These are phyloP conservation scores for Antennarius striatus DNA, from an alignment of 2,113 vertebrate genomes.

Conservation along the genomic window DNA sequence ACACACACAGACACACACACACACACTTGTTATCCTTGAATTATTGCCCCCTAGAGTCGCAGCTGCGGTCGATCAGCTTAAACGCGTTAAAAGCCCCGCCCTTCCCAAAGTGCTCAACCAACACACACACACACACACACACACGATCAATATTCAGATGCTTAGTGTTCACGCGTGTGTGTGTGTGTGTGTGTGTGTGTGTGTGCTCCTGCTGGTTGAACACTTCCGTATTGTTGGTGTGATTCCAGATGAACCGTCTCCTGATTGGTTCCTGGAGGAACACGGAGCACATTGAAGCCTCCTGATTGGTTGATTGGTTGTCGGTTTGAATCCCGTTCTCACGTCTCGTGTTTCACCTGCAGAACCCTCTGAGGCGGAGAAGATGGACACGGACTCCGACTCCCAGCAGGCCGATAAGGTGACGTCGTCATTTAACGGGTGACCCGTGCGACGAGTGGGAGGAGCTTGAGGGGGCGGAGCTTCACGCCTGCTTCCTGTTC, in stretches of 20 bases:
- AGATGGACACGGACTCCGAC: slow-evolving; percentile 90
- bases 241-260: background rate
- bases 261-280: too few relatives aligned
- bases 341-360: slow-evolving; percentile 40
- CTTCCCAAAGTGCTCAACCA: slow-evolving; percentile 19
- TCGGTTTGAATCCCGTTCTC: too few relatives aligned
- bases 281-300: too few relatives aligned
- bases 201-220: background rate
- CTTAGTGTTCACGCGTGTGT: background rate
- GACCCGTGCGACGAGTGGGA: too few relatives aligned
- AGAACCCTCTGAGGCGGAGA: slow-evolving; percentile 89
- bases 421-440: background rate
- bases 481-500: background rate
- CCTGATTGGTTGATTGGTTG: background rate
- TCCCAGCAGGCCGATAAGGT: slow-evolving; percentile 91
- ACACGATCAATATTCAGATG: slow-evolving; percentile 50
- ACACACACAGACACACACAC: background rate
- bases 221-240: background rate
- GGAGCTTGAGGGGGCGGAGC: background rate
- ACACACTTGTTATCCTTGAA: slow-evolving; percentile 15
- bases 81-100: slow-evolving; percentile 26
- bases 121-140: slow-evolving; percentile 7
- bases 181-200: background rate
- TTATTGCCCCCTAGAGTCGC: slow-evolving; percentile 29
- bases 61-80: slow-evolving; percentile 36